Evolutionary conservation across 2,113 vertebrate genomes (phyloP).

Genomic region (Rhombomys opimus): DNA sequence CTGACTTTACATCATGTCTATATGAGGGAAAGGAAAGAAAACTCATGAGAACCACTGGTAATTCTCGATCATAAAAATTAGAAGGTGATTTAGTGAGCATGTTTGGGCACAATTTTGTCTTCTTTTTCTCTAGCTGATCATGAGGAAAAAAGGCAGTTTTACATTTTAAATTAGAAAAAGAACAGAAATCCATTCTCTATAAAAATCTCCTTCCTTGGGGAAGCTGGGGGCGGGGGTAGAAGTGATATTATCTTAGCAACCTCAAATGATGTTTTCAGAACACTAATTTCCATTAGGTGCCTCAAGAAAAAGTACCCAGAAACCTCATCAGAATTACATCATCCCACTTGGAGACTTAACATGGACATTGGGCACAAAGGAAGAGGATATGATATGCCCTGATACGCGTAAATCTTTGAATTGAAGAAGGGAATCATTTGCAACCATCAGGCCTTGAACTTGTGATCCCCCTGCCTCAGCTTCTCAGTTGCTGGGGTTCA

Average conservation of each 20-base stretch:
- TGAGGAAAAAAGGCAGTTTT: background rate
- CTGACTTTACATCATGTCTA: background rate
- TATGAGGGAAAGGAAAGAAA: background rate
- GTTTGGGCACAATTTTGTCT: background rate
- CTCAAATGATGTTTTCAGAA: background rate
- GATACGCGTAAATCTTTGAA: background rate
- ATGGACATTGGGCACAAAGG: background rate
- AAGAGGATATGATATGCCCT: background rate
- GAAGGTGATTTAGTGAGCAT: background rate
- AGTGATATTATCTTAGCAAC: background rate
- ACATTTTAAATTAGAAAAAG: conserved; percentile 32
- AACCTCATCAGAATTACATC: background rate
- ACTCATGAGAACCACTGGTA: background rate
- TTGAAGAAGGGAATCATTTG: background rate
- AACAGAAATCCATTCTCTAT: conserved; percentile 13
- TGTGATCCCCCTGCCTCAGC: background rate
- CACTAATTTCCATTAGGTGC: background rate
- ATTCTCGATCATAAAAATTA: background rate
- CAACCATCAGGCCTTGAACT: background rate
- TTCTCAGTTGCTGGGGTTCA: background rate
- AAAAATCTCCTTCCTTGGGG: background rate
- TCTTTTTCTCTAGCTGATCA: background rate
- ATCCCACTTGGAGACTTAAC: background rate
- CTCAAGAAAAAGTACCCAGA: conserved; percentile 1
- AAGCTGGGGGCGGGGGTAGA: background rate